phyloP scores from a whole-genome alignment of 2,797 vertebrate species.

The Dallia pectoralis region DNA sequence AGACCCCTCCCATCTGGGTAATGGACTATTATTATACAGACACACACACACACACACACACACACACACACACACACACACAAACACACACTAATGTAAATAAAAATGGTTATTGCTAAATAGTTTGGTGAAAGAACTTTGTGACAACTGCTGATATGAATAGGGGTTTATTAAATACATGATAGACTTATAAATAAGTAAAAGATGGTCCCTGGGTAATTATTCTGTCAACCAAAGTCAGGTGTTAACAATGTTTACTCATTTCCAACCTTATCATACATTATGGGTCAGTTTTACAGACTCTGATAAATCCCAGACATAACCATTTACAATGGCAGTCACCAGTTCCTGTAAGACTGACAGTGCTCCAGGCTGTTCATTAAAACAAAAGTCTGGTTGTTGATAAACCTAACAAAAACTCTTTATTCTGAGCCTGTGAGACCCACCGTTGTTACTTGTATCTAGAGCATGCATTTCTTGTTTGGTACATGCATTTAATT shows the following conservation, averaged over 20 bases:
- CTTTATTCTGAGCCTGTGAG: neutral
- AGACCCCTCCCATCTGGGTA: too few species aligned
- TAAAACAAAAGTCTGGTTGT: neutral
- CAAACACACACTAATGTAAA: too few species aligned
- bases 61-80: too few species aligned
- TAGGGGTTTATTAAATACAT: too few species aligned
- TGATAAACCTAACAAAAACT: neutral
- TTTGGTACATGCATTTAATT: constrained; percentile 27
- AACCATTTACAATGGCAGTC: neutral
- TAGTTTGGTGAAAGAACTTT: too few species aligned
- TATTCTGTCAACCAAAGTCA: constrained; percentile 1
- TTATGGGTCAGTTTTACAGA: constrained; percentile 7
- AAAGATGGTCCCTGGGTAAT: neutral
- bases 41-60: too few species aligned
- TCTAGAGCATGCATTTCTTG: constrained; percentile 50
- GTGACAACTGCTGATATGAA: too few species aligned
- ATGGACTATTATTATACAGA: too few species aligned
- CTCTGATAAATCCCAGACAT: neutral
- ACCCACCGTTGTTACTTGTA: constrained; percentile 21
- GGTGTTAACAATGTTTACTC: constrained; percentile 16
- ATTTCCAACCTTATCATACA: neutral
- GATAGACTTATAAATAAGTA: too few species aligned
- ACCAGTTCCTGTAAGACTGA: neutral
- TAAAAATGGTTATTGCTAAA: too few species aligned
- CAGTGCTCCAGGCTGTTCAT: neutral